A percentile compares a stretch with the other conserved stretches of the same genome.
phyloP scores from a whole-genome alignment of 2,113 vertebrate species.

The Onychostoma macrolepis region DNA sequence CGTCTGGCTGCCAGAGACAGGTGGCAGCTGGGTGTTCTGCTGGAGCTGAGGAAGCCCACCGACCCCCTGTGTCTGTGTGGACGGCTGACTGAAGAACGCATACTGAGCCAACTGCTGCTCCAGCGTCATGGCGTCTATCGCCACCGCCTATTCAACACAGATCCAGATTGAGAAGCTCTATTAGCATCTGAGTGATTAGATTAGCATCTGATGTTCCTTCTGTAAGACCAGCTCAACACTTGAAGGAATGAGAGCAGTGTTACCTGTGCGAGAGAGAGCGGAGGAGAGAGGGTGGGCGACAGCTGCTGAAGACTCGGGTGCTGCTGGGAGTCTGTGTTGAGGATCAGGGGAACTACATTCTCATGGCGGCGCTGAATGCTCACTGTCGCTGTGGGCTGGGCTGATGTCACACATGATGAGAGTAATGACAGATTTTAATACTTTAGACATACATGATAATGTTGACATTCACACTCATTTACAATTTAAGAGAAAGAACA shows the following conservation, averaged over 20 bases:
- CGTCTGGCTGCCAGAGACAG: conserved; percentile 79
- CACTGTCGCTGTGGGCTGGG: conserved; percentile 74
- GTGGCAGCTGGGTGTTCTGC: conserved; percentile 82
- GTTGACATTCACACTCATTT: neutral
- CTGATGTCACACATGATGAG: conserved; percentile 65
- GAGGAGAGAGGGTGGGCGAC: conserved; percentile 87
- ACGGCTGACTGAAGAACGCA: conserved; percentile 86
- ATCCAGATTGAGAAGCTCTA: neutral
- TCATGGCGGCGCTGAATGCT: conserved; percentile 80
- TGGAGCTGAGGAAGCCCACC: conserved; percentile 67
- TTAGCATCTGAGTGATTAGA: neutral
- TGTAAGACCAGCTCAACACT: neutral
- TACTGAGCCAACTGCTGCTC: conserved; percentile 95
- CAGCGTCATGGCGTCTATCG: conserved; percentile 87
- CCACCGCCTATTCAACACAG: conserved; percentile 74
- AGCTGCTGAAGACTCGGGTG: conserved; percentile 89
- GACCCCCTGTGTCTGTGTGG: conserved; percentile 44
- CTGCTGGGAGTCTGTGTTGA: conserved; percentile 74
- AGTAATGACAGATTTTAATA: neutral
- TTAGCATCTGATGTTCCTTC: neutral
- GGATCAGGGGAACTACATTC: conserved; percentile 71
- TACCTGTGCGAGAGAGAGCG: conserved; percentile 84
- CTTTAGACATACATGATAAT: neutral
- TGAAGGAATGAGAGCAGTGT: conserved; percentile 5
- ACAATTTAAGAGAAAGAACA: too few relatives aligned